Evolutionary conservation across 2,888 invertebrate species (phyloP).

Genomic region (Caenorhabditis sp.): DNA sequence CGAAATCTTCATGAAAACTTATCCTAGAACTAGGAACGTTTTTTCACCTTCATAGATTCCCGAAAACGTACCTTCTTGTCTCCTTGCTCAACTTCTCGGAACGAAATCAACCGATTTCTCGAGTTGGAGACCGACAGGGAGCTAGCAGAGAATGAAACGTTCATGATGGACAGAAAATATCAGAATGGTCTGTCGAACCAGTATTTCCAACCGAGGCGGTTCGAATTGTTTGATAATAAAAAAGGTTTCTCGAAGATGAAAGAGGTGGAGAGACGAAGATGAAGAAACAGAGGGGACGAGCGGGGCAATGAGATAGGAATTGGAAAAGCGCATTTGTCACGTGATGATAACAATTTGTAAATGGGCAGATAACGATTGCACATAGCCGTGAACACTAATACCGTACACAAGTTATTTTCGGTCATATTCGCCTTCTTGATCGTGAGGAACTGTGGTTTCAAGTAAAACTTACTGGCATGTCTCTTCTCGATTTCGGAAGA

Average conservation of each 20-base stretch:
- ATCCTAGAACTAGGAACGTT: background rate
- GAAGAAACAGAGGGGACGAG: conserved; percentile 21
- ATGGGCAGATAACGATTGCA: conserved; percentile 40
- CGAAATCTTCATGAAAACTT: background rate
- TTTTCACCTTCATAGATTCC: background rate
- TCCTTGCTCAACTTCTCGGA: conserved; percentile 41
- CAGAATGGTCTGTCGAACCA: background rate
- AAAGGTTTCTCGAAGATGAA: conserved; percentile 42
- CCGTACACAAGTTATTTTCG: background rate
- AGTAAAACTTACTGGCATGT: conserved; percentile 22
- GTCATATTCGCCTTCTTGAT: background rate
- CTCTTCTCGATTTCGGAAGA: background rate
- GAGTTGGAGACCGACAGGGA: conserved; percentile 42
- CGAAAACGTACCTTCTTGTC: conserved; percentile 37
- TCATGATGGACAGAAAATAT: conserved; percentile 35
- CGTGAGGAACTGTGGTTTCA: background rate
- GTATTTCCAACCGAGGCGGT: conserved; percentile 13
- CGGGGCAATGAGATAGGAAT: conserved; percentile 26
- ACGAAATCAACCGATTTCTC: conserved; percentile 40
- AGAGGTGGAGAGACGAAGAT: conserved; percentile 7
- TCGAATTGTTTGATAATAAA: conserved; percentile 13
- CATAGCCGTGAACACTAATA: conserved; percentile 22
- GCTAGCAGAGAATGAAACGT: conserved; percentile 60
- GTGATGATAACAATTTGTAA: conserved; percentile 52
- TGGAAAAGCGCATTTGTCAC: conserved; percentile 48